Evolutionary conservation across 2,113 vertebrate genomes (phyloP).

Genomic region (Dipodomys stephensi): DNA sequence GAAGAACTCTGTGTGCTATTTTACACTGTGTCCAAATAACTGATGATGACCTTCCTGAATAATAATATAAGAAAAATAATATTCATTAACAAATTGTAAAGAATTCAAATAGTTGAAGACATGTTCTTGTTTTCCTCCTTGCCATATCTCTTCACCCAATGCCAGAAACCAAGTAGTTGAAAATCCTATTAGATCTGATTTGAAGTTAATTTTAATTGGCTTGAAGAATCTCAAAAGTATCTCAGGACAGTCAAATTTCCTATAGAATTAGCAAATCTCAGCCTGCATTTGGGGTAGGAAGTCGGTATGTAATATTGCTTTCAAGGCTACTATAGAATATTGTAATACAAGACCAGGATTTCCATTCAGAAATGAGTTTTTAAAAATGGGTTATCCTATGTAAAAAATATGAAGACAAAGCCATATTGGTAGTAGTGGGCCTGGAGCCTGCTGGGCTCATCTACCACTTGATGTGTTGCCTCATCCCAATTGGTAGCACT

Average conservation of each 20-base stretch:
- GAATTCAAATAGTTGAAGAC: background rate
- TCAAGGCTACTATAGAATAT: background rate
- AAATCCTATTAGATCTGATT: slow-evolving; percentile 15
- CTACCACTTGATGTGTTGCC: slow-evolving; percentile 14
- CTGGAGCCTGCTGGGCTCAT: background rate
- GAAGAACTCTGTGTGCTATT: background rate
- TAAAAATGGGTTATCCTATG: background rate
- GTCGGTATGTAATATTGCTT: background rate
- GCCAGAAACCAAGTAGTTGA: slow-evolving; percentile 34
- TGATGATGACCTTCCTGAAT: background rate
- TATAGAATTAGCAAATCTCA: slow-evolving; percentile 44
- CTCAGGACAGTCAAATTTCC: slow-evolving; percentile 31
- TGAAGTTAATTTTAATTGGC: slow-evolving; percentile 16
- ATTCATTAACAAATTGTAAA: slow-evolving; percentile 35
- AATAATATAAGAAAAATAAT: slow-evolving; percentile 21
- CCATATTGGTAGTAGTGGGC: slow-evolving; percentile 12
- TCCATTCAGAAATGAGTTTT: background rate
- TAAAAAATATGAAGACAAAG: background rate
- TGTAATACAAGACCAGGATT: background rate
- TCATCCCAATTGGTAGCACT: slow-evolving; percentile 2
- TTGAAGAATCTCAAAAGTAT: slow-evolving; percentile 22
- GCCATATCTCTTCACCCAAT: background rate
- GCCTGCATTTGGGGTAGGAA: slow-evolving; percentile 9
- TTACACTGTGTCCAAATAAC: background rate
- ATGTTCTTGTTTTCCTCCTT: background rate